Percentiles rank a stretch among this genome's conserved stretches.
phyloP scores from a whole-genome alignment of 2,113 vertebrate genomes.

The Hyaena hyaena region DNA sequence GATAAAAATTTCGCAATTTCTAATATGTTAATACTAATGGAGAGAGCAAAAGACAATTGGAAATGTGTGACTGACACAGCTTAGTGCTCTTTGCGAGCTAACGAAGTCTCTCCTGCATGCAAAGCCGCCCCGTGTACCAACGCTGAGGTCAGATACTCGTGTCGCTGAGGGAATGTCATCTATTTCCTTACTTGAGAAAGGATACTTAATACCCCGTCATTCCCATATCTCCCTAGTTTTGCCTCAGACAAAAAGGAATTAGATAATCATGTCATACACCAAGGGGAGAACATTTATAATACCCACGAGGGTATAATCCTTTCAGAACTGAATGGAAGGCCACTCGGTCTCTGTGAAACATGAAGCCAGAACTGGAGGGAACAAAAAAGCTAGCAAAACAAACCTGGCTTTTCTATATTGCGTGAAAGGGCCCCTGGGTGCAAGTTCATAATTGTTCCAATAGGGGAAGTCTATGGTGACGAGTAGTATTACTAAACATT shows the following conservation, averaged over 20 bases:
- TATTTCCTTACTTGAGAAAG: constrained; percentile 51
- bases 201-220: constrained; percentile 36
- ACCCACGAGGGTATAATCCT: constrained; percentile 33
- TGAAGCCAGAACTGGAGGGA: not conserved
- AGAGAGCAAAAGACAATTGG: not conserved
- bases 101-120: not conserved
- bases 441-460: not conserved
- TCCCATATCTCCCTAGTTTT: constrained; percentile 38
- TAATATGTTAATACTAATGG: not conserved
- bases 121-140: not conserved
- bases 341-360: constrained; percentile 40
- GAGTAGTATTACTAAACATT: not conserved
- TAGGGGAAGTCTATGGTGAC: not conserved
- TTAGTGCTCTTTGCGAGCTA: not conserved
- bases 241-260: constrained; percentile 64
- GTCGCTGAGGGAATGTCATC: constrained; percentile 48
- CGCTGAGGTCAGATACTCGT: constrained; percentile 13
- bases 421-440: not conserved
- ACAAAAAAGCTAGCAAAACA: not conserved
- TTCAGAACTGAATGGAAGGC: constrained; percentile 38
- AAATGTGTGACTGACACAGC: constrained; percentile 34
- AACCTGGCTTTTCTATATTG: not conserved
- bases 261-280: constrained; percentile 38
- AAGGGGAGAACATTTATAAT: constrained; percentile 62
- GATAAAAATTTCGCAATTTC: constrained; percentile 63